Base-by-base conservation (phyloP, 2,797 vertebrate genomes). In the Meda fulgida region DNA sequence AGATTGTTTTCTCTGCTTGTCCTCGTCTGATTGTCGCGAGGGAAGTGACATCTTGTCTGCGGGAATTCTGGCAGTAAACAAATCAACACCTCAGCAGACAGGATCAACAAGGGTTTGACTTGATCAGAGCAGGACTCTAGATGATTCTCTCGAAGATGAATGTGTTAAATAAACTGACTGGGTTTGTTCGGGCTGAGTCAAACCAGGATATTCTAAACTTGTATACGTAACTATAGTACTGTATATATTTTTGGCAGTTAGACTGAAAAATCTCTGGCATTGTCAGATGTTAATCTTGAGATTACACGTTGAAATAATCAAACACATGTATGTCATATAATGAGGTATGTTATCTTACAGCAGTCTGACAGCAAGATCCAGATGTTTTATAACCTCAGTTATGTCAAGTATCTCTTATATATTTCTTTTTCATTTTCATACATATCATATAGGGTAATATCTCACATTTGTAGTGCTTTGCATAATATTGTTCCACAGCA, bases 61-160 rank as follows among this genome's bases (percentile, higher is more conserved):
- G 79, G 72, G 80, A 84, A 86, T 76, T 82, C 63, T 81, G 77
- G 69, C 77, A 53, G 38, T 78, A 80, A 91, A 81, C 78, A 89
- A 87, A 84, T 89, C 26, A 85, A 73, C 83, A 89, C 40, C 89
- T 88, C 81, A 73, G 29, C 81, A 40, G 11, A 48, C 66, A 63
- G 85, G 85, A 89, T 89, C 89, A 89, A 89, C 71, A 84, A 83
- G 58, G 26, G 16, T 65, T 77, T 53, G 72, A 83, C 79, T 78
- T 85, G 81, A 87, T 89, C 75, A 71, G 43, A 86, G 21, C 60
- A 83, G 78, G 70, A 81, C 78, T 84, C 81, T 67, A 78, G 76
- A 73, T 84, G 51, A 66, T 43, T 63, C 60, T 72, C 26, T 16
- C 16, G 23, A 72, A 65, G 77, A 85, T 34, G 65, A 78, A 84